Conservation (phyloP, 2,797 vertebrate species). For the Craterocephalus amniculus region DNA sequence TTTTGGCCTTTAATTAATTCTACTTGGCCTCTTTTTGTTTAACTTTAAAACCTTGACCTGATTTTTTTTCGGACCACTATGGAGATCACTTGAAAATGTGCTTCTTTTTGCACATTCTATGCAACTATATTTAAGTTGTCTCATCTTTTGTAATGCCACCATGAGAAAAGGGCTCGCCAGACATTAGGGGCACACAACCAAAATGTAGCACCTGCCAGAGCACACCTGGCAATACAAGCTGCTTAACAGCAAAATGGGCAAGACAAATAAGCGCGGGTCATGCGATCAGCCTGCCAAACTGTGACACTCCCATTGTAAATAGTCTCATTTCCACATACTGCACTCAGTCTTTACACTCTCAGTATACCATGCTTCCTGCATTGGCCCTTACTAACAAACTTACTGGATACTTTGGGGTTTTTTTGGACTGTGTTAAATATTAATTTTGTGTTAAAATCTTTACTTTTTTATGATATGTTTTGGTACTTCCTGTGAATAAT, state of each 20-base stretch:
- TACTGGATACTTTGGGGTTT: constrained; percentile 33
- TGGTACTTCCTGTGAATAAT: constrained; percentile 70
- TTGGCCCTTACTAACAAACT: constrained; percentile 53
- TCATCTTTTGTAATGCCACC: constrained; percentile 67
- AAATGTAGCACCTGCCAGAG: constrained; percentile 44
- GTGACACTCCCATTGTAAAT: constrained; percentile 80
- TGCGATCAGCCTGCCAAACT: constrained; percentile 57
- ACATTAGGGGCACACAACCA: constrained; percentile 35
- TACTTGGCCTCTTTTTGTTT: constrained; percentile 50
- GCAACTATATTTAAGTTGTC: constrained; percentile 68
- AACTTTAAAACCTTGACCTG: constrained; percentile 31
- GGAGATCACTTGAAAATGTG: constrained; percentile 67
- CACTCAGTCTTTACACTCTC: constrained; percentile 40
- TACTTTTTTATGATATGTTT: constrained; percentile 36
- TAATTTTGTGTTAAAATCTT: constrained; percentile 20
- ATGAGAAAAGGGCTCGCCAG: constrained; percentile 51
- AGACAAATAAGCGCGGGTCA: constrained; percentile 67
- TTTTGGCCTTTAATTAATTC: constrained; percentile 55
- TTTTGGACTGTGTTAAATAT: constrained; percentile 24
- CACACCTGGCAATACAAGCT: constrained; percentile 58
- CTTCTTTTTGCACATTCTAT: constrained; percentile 56
- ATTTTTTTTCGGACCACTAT: constrained; percentile 62
- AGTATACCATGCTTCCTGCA: constrained; percentile 33
- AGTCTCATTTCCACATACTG: constrained; percentile 52
- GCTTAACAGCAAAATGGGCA: constrained; percentile 44